Evolutionary conservation across 1,140 invertebrate genomes (phyloP).

Genomic region (Drosophila murphyi): DNA sequence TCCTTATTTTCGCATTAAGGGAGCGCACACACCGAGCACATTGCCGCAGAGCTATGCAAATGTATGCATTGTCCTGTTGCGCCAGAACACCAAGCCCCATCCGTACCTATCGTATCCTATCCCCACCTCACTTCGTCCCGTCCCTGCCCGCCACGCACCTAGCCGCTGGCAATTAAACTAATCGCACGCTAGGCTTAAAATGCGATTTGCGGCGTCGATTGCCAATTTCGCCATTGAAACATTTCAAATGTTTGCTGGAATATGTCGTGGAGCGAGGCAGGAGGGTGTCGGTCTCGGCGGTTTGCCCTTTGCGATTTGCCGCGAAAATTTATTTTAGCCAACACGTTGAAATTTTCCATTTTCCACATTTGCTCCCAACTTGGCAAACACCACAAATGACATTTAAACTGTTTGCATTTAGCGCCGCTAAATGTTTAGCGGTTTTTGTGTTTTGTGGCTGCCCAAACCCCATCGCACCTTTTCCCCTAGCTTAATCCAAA

Average conservation of each 20-base stretch:
- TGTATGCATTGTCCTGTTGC: slow-evolving; percentile 72
- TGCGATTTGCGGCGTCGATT: slow-evolving; percentile 81
- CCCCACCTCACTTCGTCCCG: background rate
- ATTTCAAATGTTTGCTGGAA: slow-evolving; percentile 11
- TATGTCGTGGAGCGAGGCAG: background rate
- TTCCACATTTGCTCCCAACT: slow-evolving; percentile 5
- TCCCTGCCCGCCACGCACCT: background rate
- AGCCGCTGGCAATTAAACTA: slow-evolving; percentile 81
- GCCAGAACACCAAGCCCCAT: slow-evolving; percentile 7
- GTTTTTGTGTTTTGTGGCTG: slow-evolving; percentile 61
- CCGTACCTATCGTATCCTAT: too few relatives aligned
- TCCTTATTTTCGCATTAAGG: slow-evolving; percentile 83
- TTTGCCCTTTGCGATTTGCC: slow-evolving; percentile 55
- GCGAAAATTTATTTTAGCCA: slow-evolving; percentile 71
- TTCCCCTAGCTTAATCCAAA: slow-evolving; percentile 59
- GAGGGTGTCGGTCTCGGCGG: background rate
- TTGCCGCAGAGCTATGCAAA: slow-evolving; percentile 65
- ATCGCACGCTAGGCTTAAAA: slow-evolving; percentile 84
- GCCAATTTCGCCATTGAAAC: slow-evolving; percentile 54
- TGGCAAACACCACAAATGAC: slow-evolving; percentile 42
- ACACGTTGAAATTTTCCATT: slow-evolving; percentile 34
- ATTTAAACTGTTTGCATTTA: slow-evolving; percentile 71
- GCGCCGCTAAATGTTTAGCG: slow-evolving; percentile 60
- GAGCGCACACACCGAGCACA: slow-evolving; percentile 10
- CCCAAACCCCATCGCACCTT: background rate